Base-by-base conservation (phyloP, 30 jellyfish, hydroid and myxozoan genomes). In the Clytia hemisphaerica region DNA sequence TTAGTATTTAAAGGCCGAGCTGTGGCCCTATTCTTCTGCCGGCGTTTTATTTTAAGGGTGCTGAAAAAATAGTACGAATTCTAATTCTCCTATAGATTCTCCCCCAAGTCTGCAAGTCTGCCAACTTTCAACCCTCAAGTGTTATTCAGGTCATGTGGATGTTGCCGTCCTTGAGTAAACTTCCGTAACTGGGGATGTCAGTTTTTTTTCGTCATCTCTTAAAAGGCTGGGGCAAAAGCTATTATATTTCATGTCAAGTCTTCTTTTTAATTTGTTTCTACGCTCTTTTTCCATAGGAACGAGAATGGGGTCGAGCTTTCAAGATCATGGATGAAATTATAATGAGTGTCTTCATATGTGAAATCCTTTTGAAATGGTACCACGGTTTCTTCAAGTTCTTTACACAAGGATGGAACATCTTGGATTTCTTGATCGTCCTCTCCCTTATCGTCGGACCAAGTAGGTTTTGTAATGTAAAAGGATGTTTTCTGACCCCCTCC, bases 401-500 rank as follows among this genome's bases (percentile, higher is more conserved):
- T 94, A 80, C 64, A 15, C 84, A 53, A 50, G 94, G 94, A 61
- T 88, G 97, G 97, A 79, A 88, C 75, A 79, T 88, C 29, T 46
- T 88, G 47, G 97, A 88, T 49, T 88, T 79, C 78, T 71, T 75
- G 25, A 88, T 88, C 25, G 97, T 88, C 16, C 59, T 55, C 18
- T 59, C 93, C 1, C 57, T 88, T 51, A 83, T 87, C 38, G 82
- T 79, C 69, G 93, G 97, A 10, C 97, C 97, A 58, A 67, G 97
- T 88, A 55, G 67, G 94, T 72, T 1, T 31, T 14, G 64, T 59
- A 28, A 25, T 29, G 22, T 4, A 58, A n/a, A n/a, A n/a, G 53
- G 10, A 40, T 40, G n/a, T 9, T n/a, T n/a, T 40, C 15, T 9
- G 53, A 40, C 53, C 10, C 53, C n/a, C 53, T 40, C 15, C n/a